These are phyloP conservation scores for Latrodectus hesperus DNA, from an alignment of 2,888 invertebrate species.

Conservation along the genomic window DNA sequence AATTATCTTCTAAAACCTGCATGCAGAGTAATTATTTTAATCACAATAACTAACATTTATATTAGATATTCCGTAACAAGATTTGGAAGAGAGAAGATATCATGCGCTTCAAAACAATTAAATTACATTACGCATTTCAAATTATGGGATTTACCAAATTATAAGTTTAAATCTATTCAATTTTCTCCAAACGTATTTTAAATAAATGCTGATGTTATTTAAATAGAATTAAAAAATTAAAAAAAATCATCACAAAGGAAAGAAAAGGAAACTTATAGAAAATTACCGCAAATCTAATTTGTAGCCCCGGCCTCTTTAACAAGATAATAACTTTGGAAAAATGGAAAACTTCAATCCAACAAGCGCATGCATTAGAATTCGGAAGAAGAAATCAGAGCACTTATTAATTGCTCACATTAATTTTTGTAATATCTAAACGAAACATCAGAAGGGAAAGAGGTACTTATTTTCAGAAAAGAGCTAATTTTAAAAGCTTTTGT, in stretches of 20 bases:
- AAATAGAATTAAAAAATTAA: neutral
- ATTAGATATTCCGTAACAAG: neutral
- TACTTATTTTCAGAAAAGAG: constrained; percentile 9
- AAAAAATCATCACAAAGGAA: constrained; percentile 4
- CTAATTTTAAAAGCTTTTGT: constrained; percentile 55
- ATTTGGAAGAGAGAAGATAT: neutral
- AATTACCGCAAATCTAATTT: constrained; percentile 32
- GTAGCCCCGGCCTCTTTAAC: constrained; percentile 11
- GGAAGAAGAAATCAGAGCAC: constrained; percentile 50
- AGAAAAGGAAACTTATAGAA: constrained; percentile 20
- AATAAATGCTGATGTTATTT: constrained; percentile 10
- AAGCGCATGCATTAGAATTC: constrained; percentile 28
- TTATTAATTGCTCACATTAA: constrained; percentile 61
- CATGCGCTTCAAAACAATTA: too few species aligned
- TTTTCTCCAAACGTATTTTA: constrained; percentile 20
- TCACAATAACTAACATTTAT: neutral
- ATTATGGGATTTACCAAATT: too few species aligned
- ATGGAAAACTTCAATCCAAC: constrained; percentile 57
- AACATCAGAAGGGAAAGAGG: neutral
- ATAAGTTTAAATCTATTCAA: neutral
- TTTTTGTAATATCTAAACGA: constrained; percentile 28
- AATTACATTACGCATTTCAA: too few species aligned
- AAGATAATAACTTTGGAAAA: constrained; percentile 32
- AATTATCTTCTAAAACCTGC: too few species aligned
- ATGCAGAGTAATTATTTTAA: neutral